Conservation (phyloP, 2,113 vertebrate genomes). For the Mormyrus iriodes region DNA sequence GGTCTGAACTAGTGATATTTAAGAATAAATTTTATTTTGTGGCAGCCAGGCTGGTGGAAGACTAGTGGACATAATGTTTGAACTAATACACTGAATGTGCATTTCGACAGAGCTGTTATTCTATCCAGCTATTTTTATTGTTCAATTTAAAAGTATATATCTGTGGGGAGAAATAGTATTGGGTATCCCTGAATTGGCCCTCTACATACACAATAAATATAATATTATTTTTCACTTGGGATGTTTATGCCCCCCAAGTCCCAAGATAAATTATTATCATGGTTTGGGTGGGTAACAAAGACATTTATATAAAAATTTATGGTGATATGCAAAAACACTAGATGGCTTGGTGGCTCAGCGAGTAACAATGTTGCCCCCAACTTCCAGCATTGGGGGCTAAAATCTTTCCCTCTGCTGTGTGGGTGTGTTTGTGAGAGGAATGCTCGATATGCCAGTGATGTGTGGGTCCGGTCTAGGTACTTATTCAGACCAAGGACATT, state of each 20-base stretch:
- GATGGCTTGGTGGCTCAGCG: neutral
- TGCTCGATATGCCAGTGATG: neutral
- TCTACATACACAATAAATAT: neutral
- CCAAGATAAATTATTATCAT: neutral
- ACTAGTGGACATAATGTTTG: neutral
- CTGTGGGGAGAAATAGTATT: neutral
- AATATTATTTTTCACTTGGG: neutral
- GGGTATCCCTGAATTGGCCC: neutral
- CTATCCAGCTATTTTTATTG: neutral
- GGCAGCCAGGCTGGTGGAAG: neutral
- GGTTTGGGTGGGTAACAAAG: neutral
- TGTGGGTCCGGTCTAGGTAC: neutral
- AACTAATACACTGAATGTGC: neutral
- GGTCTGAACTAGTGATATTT: neutral
- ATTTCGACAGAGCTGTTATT: constrained; percentile 2
- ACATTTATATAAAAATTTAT: neutral
- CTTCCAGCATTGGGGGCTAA: neutral
- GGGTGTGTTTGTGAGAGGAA: neutral
- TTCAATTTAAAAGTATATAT: neutral
- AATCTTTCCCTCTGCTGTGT: neutral
- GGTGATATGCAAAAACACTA: neutral
- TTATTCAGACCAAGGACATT: neutral
- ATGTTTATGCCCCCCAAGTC: neutral
- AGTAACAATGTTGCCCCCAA: neutral
- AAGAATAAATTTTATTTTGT: neutral